Evolutionary conservation across 2,797 vertebrate species (phyloP).

Genomic region (Graptemys geographica): DNA sequence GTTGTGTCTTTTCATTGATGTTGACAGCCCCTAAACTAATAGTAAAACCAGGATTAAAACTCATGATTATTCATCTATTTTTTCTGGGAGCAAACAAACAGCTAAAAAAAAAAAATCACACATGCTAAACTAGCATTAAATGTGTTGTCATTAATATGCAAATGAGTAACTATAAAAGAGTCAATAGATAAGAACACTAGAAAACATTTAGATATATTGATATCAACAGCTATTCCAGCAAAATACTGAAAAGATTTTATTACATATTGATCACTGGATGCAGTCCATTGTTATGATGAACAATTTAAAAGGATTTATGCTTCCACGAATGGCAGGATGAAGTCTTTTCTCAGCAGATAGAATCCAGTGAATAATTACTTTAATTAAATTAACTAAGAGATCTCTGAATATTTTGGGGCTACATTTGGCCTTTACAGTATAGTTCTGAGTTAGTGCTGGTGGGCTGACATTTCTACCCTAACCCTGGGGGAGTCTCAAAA

Average conservation of each 20-base stretch:
- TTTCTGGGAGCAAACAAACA: not conserved
- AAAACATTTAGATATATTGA: not conserved
- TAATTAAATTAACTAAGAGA: not conserved
- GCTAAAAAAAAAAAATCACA: not conserved
- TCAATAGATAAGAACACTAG: not conserved
- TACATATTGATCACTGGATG: not conserved
- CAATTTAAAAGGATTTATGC: not conserved
- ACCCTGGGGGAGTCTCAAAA: not conserved
- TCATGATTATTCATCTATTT: not conserved
- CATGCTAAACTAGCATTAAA: not conserved
- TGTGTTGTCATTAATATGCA: not conserved
- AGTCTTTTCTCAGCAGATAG: not conserved
- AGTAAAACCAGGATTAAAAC: not conserved
- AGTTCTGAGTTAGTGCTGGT: not conserved
- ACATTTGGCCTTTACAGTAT: not conserved
- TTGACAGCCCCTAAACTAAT: not conserved
- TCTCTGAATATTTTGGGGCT: not conserved
- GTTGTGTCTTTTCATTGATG: not conserved
- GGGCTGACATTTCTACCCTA: not conserved
- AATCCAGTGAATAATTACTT: not conserved
- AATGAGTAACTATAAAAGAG: not conserved
- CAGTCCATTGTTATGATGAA: not conserved
- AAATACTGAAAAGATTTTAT: not conserved
- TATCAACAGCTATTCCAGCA: not conserved
- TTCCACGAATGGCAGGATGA: not conserved